Conservation (phyloP, 2,888 invertebrate genomes). For the Himalopsyche kuldschensis region DNA sequence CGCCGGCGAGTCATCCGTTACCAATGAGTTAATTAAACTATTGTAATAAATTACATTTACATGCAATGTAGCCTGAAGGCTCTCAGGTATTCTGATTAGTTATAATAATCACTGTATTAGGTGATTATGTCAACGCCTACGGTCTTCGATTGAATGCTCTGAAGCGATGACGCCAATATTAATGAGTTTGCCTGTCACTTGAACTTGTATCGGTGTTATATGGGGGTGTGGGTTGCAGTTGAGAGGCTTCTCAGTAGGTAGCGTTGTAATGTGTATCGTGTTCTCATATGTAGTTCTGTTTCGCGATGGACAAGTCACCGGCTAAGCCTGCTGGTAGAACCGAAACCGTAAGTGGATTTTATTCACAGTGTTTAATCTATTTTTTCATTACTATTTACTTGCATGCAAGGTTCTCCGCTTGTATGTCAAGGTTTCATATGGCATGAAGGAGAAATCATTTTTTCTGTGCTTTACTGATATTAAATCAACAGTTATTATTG, state of each 20-base stretch:
- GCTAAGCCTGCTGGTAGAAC: conserved; percentile 18
- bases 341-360: conserved; percentile 61
- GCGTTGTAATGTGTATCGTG: neutral
- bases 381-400: conserved; percentile 1
- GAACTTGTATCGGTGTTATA: neutral
- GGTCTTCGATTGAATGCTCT: neutral
- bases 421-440: conserved; percentile 28
- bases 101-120: neutral
- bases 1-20: too few relatives aligned
- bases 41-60: too few relatives aligned
- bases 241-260: conserved; percentile 19
- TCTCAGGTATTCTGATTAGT: neutral
- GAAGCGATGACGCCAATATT: neutral
- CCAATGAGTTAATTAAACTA: too few relatives aligned
- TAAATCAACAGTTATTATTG: too few relatives aligned
- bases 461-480: too few relatives aligned
- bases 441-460: too few relatives aligned
- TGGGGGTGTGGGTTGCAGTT: neutral
- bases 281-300: conserved; percentile 11
- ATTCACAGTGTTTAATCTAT: conserved; percentile 3
- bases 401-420: neutral
- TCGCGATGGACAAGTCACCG: conserved; percentile 30
- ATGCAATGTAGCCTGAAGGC: too few relatives aligned
- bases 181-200: neutral
- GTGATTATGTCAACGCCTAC: neutral